A percentile compares a stretch with the other conserved stretches of the same genome.
Conservation (phyloP, 1,140 invertebrate genomes). For the Chionoecetes opilio region DNA sequence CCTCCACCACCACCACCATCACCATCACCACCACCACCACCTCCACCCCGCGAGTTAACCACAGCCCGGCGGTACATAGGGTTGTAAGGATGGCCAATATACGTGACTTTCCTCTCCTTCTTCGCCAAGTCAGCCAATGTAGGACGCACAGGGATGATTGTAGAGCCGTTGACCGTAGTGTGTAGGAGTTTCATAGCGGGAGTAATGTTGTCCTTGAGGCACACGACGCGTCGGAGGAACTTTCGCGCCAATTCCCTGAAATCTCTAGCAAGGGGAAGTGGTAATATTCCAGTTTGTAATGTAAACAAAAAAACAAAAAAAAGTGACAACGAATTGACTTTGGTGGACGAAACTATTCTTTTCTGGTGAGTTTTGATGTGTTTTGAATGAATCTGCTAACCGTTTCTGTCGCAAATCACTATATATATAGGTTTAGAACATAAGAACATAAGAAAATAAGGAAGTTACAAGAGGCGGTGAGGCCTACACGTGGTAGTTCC, state of each 20-base stretch:
- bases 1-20: background rate
- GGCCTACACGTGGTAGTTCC: too few relatives aligned
- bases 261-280: background rate
- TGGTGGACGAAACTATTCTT: too few relatives aligned
- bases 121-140: conserved; percentile 16
- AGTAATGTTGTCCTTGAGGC: background rate
- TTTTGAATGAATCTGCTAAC: too few relatives aligned
- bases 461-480: too few relatives aligned
- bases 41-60: background rate
- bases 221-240: background rate
- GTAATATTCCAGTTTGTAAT: too few relatives aligned
- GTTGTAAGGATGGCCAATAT: conserved; percentile 55
- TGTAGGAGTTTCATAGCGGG: conserved; percentile 43
- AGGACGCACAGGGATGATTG: background rate
- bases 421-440: too few relatives aligned
- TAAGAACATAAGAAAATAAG: too few relatives aligned
- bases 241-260: background rate
- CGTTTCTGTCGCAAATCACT: too few relatives aligned
- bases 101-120: background rate
- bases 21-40: background rate
- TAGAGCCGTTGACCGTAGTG: background rate
- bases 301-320: too few relatives aligned
- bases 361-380: too few relatives aligned
- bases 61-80: conserved; percentile 43
- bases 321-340: too few relatives aligned